These are phyloP conservation scores for Sardinella longiceps DNA, from an alignment of 2,797 vertebrate species.

Conservation along the genomic window DNA sequence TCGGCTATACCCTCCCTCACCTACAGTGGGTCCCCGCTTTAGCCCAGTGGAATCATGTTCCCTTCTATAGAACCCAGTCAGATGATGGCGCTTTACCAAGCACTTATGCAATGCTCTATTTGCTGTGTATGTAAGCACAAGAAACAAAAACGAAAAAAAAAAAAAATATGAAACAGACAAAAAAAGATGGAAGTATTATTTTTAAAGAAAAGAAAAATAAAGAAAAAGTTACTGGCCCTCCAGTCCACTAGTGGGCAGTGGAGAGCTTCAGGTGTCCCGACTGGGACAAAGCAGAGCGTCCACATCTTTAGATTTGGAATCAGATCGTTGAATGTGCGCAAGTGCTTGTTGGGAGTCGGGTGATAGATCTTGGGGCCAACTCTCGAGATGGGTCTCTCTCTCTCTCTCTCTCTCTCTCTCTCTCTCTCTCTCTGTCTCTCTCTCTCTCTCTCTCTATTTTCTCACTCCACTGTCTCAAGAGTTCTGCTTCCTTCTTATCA, in stretches of 20 bases:
- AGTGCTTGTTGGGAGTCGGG: conserved; percentile 62
- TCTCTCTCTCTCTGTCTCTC: neutral
- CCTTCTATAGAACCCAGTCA: conserved; percentile 32
- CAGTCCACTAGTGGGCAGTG: neutral
- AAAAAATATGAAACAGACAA: neutral
- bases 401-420: neutral
- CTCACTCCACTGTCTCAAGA: neutral
- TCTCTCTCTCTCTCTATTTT: neutral
- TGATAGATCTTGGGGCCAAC: conserved; percentile 46
- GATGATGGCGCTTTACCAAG: conserved; percentile 60
- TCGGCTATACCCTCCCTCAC: neutral
- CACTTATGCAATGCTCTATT: conserved; percentile 73
- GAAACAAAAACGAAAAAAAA: conserved; percentile 22
- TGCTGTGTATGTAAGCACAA: conserved; percentile 75
- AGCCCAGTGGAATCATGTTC: neutral
- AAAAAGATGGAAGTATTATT: conserved; percentile 53
- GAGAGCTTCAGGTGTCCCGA: neutral
- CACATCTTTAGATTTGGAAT: conserved; percentile 52
- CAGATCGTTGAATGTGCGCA: conserved; percentile 60
- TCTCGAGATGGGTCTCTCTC: conserved; percentile 50
- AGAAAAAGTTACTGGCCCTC: conserved; percentile 15
- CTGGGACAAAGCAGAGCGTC: neutral
- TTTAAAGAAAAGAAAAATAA: conserved; percentile 19
- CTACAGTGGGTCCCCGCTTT: no score
- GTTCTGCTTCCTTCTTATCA: conserved; percentile 68